A percentile compares a stretch with the other conserved stretches of the same genome.
Evolutionary conservation across 2,888 invertebrate genomes (phyloP).

Genomic region (Mystacides longicornis): DNA sequence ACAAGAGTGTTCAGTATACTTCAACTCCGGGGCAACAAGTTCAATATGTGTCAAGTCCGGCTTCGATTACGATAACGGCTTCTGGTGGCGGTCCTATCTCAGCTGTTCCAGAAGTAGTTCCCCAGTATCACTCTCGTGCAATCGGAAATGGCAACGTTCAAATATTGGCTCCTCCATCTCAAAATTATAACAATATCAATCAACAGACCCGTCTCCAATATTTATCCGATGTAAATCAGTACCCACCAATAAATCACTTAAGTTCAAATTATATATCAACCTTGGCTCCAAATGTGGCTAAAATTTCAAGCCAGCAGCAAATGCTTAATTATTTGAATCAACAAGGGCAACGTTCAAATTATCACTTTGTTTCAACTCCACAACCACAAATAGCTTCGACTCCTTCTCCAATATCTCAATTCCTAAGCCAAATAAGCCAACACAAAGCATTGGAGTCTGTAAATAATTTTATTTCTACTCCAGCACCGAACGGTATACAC

Average conservation of each 20-base stretch:
- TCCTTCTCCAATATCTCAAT: slow-evolving; percentile 16
- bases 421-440: slow-evolving; percentile 31
- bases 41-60: slow-evolving; percentile 14
- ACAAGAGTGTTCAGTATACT: slow-evolving; percentile 5
- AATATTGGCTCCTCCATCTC: slow-evolving; percentile 1
- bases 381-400: slow-evolving; percentile 34
- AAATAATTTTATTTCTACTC: slow-evolving; percentile 38
- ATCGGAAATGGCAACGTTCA: not conserved
- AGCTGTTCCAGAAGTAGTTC: slow-evolving; percentile 14
- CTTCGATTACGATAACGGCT: slow-evolving; percentile 3
- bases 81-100: not conserved
- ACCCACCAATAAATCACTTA: slow-evolving; percentile 12
- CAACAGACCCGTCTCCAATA: not conserved
- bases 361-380: slow-evolving; percentile 30
- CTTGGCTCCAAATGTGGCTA: slow-evolving; percentile 17
- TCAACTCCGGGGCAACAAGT: slow-evolving; percentile 15
- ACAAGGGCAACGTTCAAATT: slow-evolving; percentile 1
- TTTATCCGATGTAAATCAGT: slow-evolving; percentile 18
- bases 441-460: slow-evolving; percentile 28
- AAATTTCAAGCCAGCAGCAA: slow-evolving; percentile 1
- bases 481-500: slow-evolving; percentile 25
- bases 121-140: not conserved
- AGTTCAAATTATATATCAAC: slow-evolving; percentile 21
- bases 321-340: not conserved
- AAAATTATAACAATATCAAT: not conserved